phyloP scores from a whole-genome alignment of 2,113 vertebrate species.

The Scophthalmus maximus region DNA sequence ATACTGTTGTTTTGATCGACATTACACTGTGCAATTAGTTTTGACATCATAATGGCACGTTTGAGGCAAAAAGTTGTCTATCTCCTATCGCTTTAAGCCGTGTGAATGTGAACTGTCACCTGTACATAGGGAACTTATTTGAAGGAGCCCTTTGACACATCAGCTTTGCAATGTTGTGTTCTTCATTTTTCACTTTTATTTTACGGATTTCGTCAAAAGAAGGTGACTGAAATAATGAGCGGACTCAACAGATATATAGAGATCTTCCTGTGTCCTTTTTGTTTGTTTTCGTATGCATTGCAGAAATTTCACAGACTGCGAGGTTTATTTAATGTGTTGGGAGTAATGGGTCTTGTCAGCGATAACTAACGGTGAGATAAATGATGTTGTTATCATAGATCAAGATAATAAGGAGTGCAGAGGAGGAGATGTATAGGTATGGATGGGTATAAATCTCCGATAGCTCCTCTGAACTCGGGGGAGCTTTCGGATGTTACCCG shows the following conservation, averaged over 20 bases:
- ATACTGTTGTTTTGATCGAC: too few species aligned
- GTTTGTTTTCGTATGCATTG: conserved; percentile 44
- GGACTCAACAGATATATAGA: too few species aligned
- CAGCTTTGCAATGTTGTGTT: background rate
- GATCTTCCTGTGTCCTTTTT: background rate
- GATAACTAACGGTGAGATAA: conserved; percentile 41
- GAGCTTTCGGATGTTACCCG: background rate
- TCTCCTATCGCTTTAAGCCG: too few species aligned
- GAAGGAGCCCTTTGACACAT: background rate
- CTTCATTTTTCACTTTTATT: background rate
- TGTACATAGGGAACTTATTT: too few species aligned
- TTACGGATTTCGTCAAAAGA: too few species aligned
- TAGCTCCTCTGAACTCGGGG: conserved; percentile 21
- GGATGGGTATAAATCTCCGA: conserved; percentile 41
- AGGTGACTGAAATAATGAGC: too few species aligned
- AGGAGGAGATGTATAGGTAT: conserved; percentile 28
- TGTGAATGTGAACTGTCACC: background rate
- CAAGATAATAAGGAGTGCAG: conserved; percentile 30
- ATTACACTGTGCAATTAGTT: too few species aligned
- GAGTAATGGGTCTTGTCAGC: conserved; percentile 42
- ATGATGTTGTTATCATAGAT: conserved; percentile 50
- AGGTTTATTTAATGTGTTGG: conserved; percentile 48
- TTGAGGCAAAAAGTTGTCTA: too few species aligned
- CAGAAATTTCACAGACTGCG: conserved; percentile 18
- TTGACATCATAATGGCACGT: too few species aligned